Percentiles rank a stretch among this genome's conserved stretches.
These are phyloP conservation scores for Pocillopora verrucosa DNA, from an alignment of 64 coral and sea anemone species.

Conservation along the genomic window DNA sequence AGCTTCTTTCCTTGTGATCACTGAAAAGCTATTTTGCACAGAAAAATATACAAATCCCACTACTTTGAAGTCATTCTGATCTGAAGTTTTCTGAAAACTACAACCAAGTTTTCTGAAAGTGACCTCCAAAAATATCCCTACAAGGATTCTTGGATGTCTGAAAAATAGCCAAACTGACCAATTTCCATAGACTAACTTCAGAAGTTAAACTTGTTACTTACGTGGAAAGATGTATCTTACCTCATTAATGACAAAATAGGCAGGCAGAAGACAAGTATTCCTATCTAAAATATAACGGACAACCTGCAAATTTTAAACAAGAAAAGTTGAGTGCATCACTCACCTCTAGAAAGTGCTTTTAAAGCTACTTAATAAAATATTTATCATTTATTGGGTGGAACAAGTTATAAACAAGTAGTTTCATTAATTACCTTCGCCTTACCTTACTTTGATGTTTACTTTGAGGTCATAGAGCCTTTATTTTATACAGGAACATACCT, in stretches of 20 bases:
- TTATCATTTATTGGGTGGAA: too few species aligned
- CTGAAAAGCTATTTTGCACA: too few species aligned
- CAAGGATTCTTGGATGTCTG: too few species aligned
- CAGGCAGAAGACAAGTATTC: slow-evolving; percentile 91
- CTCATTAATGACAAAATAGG: slow-evolving; percentile 98
- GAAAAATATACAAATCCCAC: too few species aligned
- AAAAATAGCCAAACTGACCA: too few species aligned
- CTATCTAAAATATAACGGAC: slow-evolving; percentile 89
- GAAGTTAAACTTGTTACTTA: not conserved
- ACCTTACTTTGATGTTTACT: too few species aligned
- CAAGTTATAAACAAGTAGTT: too few species aligned
- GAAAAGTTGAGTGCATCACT: not conserved
- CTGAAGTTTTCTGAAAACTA: not conserved
- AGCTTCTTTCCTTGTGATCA: too few species aligned
- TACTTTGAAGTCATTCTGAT: not conserved
- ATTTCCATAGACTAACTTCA: not conserved
- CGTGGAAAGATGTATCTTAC: slow-evolving; percentile 4
- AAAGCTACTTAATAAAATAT: too few species aligned
- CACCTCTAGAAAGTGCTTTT: not conserved
- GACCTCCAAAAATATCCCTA: not conserved
- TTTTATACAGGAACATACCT: slow-evolving; percentile 32
- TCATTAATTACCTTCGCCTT: too few species aligned
- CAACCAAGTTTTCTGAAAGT: not conserved
- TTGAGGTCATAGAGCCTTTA: too few species aligned
- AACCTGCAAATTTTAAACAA: slow-evolving; percentile 41